A percentile compares a stretch with the other conserved stretches of the same genome.
Evolutionary conservation across 2,113 vertebrate genomes (phyloP).

Genomic region (Eubucco bourcierii): DNA sequence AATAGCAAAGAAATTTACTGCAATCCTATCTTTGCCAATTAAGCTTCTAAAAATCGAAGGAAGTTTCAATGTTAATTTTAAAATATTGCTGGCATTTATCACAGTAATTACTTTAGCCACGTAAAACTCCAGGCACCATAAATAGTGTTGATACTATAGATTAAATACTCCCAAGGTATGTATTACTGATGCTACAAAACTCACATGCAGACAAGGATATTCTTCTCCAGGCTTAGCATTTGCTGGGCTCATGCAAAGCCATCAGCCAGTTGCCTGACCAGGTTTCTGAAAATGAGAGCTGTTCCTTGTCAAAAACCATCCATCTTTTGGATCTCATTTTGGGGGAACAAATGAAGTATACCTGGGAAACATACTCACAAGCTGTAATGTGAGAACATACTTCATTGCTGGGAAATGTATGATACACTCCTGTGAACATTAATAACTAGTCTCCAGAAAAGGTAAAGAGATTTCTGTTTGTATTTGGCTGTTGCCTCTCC

Average conservation of each 20-base stretch:
- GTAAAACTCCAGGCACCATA: conserved; percentile 54
- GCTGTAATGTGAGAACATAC: background rate
- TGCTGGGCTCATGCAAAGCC: background rate
- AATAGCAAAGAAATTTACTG: conserved; percentile 11
- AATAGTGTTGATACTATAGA: conserved; percentile 51
- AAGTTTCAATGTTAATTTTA: conserved; percentile 56
- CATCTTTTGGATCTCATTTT: background rate
- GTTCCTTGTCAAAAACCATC: conserved; percentile 9
- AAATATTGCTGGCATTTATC: conserved; percentile 63
- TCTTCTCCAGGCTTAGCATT: conserved; percentile 32
- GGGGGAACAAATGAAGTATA: background rate
- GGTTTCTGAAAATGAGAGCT: conserved; percentile 25
- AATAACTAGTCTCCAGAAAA: background rate
- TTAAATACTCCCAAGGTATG: conserved; percentile 43
- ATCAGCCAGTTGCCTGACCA: background rate
- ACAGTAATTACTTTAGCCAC: conserved; percentile 57
- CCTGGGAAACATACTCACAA: background rate
- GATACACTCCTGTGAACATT: background rate
- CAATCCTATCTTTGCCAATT: conserved; percentile 40
- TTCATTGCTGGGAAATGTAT: background rate
- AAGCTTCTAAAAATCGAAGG: conserved; percentile 31
- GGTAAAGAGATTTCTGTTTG: background rate
- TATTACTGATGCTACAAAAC: conserved; percentile 33
- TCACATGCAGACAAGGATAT: background rate
- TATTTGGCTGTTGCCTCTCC: background rate